A percentile compares a stretch with the other conserved stretches of the same genome.
These are phyloP conservation scores for Limnephilus rhombicus DNA, from an alignment of 2,888 invertebrate species.

Conservation along the genomic window DNA sequence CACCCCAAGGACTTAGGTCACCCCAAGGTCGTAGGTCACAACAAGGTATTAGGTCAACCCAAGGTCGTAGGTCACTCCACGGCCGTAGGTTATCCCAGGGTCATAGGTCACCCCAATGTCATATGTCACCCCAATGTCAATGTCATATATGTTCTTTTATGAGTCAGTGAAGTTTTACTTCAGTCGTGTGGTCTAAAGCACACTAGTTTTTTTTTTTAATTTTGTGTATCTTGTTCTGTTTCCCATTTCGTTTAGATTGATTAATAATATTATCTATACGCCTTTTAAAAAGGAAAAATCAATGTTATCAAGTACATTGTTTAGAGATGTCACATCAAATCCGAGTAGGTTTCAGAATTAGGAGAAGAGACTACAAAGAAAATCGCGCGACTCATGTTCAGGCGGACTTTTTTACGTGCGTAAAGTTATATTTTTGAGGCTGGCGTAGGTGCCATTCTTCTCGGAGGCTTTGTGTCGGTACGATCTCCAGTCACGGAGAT, in stretches of 20 bases:
- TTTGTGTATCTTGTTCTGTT: no score
- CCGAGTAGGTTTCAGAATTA: not conserved
- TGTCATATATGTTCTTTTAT: no score
- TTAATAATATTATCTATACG: not conserved
- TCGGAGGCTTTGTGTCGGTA: slow-evolving; percentile 13
- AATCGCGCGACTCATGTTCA: not conserved
- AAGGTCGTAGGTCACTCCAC: no score
- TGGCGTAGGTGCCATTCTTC: not conserved
- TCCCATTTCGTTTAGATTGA: not conserved
- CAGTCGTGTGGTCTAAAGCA: no score
- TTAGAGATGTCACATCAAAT: not conserved
- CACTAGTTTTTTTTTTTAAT: no score
- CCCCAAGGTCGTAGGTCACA: no score
- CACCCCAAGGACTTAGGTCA: no score
- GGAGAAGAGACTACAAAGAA: not conserved
- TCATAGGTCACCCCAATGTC: no score
- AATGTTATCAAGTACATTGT: not conserved
- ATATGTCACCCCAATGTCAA: no score
- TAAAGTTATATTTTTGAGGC: slow-evolving; percentile 10
- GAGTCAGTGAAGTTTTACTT: no score
- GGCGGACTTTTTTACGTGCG: not conserved
- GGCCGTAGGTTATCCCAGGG: no score
- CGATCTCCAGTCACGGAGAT: slow-evolving; percentile 42
- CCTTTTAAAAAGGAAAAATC: not conserved
- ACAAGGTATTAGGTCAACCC: no score